Percentiles rank a stretch among this genome's conserved stretches.
Conservation (phyloP, 2,113 vertebrate species). For the Podocnemis expansa region DNA sequence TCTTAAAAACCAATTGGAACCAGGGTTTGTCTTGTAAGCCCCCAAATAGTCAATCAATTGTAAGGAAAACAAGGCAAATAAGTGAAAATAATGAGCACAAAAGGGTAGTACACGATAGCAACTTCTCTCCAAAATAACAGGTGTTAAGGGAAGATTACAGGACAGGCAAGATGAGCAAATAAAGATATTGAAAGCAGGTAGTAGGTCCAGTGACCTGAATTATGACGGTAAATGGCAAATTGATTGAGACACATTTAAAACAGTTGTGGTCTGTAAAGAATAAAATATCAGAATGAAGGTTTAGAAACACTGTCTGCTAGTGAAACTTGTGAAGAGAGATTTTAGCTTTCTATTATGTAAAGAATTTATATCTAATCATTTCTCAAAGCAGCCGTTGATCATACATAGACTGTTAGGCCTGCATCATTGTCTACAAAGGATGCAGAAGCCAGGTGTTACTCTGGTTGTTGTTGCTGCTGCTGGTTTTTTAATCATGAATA, state of each 20-base stretch:
- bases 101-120: slow-evolving; percentile 24
- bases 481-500: slow-evolving; percentile 54
- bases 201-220: slow-evolving; percentile 5
- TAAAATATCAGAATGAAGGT: slow-evolving; percentile 22
- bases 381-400: neutral
- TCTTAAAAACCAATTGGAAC: neutral
- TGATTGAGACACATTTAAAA: slow-evolving; percentile 43
- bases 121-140: slow-evolving; percentile 19
- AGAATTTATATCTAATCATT: slow-evolving; percentile 41
- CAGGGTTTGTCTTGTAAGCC: neutral
- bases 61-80: slow-evolving; percentile 28
- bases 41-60: neutral
- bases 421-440: neutral
- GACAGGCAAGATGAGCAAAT: slow-evolving; percentile 9
- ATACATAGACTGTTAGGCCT: neutral
- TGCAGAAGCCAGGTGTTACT: neutral
- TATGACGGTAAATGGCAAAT: slow-evolving; percentile 48
- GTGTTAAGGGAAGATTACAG: neutral
- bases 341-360: slow-evolving; percentile 42
- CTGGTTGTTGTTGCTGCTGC: too few species aligned
- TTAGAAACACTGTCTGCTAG: slow-evolving; percentile 34
- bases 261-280: slow-evolving; percentile 33
- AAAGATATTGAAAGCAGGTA: slow-evolving; percentile 36
- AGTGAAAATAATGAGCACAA: slow-evolving; percentile 9
- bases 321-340: slow-evolving; percentile 36